Evolutionary conservation across 2,797 vertebrate genomes (phyloP).

Genomic region (Darevskia mixta): DNA sequence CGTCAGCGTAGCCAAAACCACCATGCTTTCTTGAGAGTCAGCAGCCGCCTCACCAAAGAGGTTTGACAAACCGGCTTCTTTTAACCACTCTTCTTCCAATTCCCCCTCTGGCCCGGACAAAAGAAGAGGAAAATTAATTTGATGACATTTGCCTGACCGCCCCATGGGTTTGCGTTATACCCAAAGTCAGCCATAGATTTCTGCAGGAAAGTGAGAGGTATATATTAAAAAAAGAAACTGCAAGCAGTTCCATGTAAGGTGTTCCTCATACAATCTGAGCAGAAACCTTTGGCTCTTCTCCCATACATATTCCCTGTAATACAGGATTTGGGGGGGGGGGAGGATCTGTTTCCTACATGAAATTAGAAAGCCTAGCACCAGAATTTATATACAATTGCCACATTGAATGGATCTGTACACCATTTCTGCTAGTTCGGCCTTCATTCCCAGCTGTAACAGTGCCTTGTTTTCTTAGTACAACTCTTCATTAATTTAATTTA

Average conservation of each 20-base stretch:
- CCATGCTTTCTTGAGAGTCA: slow-evolving; percentile 88
- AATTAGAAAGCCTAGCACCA: background rate
- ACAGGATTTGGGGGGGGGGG: background rate
- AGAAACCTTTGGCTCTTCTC: background rate
- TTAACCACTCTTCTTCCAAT: slow-evolving; percentile 95
- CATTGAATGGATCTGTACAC: background rate
- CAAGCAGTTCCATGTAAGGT: background rate
- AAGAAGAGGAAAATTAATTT: slow-evolving; percentile 25
- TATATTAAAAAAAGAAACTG: background rate
- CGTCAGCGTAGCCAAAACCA: slow-evolving; percentile 91
- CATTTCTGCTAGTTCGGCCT: background rate
- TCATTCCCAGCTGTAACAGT: slow-evolving; percentile 22
- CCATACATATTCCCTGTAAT: background rate
- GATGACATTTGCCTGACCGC: background rate
- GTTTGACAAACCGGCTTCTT: slow-evolving; percentile 90
- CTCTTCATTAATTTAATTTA: slow-evolving; percentile 40
- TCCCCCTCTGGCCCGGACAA: slow-evolving; percentile 88
- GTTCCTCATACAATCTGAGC: background rate
- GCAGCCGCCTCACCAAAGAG: slow-evolving; percentile 86
- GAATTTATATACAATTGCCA: background rate
- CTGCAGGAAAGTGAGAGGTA: background rate
- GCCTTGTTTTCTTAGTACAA: slow-evolving; percentile 36
- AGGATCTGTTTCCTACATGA: background rate
- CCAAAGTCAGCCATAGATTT: background rate
- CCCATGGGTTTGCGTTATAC: background rate